Evolutionary conservation across 2,888 invertebrate genomes (phyloP).

Genomic region (Kryphioiulus occultus): DNA sequence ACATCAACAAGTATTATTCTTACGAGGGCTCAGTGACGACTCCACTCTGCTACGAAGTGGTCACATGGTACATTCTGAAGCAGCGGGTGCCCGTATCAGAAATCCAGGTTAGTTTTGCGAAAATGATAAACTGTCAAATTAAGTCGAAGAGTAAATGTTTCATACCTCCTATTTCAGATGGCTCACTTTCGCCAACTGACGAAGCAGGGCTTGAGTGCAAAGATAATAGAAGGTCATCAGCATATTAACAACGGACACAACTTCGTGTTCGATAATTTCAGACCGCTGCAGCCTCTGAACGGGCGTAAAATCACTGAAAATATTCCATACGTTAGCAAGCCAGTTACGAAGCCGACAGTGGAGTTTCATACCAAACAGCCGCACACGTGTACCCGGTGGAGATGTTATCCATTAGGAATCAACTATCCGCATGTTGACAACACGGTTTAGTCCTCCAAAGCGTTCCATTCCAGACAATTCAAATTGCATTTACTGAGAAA

Average conservation of each 20-base stretch:
- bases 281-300: constrained; percentile 12
- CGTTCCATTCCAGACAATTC: not conserved
- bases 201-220: not conserved
- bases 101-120: constrained; percentile 5
- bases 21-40: constrained; percentile 42
- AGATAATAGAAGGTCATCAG: constrained; percentile 22
- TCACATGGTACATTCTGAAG: constrained; percentile 21
- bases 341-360: not conserved
- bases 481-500: not conserved
- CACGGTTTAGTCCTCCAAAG: not conserved
- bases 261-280: constrained; percentile 21
- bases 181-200: constrained; percentile 14
- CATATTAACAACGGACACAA: not conserved
- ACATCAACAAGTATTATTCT: not conserved
- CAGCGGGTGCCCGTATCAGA: not conserved
- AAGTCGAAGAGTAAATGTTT: no score
- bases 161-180: not conserved
- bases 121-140: no score
- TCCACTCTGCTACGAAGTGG: constrained; percentile 26
- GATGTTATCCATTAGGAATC: not conserved
- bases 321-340: not conserved
- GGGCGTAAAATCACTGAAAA: not conserved
- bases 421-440: not conserved
- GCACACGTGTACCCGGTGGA: not conserved
- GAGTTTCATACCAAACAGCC: not conserved